Percentiles rank a stretch among this genome's conserved stretches.
Evolutionary conservation across 2,113 vertebrate species (phyloP).

Genomic region (Pangasianodon hypophthalmus): DNA sequence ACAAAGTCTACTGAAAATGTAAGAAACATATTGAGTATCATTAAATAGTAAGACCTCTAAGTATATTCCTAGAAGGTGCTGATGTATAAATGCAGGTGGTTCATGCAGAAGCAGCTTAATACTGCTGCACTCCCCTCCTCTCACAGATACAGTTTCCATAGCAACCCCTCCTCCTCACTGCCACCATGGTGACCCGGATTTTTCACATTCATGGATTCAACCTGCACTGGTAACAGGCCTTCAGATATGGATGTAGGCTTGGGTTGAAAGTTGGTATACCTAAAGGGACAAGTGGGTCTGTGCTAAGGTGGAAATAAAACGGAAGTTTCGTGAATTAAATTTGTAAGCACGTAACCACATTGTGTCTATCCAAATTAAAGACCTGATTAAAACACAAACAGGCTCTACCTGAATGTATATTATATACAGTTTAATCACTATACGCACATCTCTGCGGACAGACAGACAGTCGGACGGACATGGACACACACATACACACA

Average conservation of each 20-base stretch:
- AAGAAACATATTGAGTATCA: background rate
- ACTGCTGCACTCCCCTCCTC: slow-evolving; percentile 13
- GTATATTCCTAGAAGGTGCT: slow-evolving; percentile 11
- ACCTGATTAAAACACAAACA: background rate
- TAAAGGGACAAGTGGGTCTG: background rate
- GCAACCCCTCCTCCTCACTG: slow-evolving; percentile 36
- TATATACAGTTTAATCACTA: background rate
- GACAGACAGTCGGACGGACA: background rate
- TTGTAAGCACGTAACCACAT: background rate
- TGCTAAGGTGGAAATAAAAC: background rate
- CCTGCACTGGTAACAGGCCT: slow-evolving; percentile 16
- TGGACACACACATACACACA: background rate
- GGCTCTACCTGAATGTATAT: background rate
- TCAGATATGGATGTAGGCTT: background rate
- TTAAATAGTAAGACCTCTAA: background rate
- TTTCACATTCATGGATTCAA: slow-evolving; percentile 21
- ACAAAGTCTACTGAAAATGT: background rate
- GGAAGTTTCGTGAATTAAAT: background rate
- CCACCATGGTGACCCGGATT: slow-evolving; percentile 28
- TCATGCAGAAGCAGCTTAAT: slow-evolving; percentile 12
- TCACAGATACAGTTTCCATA: slow-evolving; percentile 29
- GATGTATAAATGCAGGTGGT: slow-evolving; percentile 19
- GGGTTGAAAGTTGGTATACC: background rate
- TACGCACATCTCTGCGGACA: background rate
- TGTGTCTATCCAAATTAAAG: background rate